Percentiles rank a stretch among this genome's conserved stretches.
phyloP scores from a whole-genome alignment of 2,888 invertebrate species.

The Chalcosyrphus nemorum region DNA sequence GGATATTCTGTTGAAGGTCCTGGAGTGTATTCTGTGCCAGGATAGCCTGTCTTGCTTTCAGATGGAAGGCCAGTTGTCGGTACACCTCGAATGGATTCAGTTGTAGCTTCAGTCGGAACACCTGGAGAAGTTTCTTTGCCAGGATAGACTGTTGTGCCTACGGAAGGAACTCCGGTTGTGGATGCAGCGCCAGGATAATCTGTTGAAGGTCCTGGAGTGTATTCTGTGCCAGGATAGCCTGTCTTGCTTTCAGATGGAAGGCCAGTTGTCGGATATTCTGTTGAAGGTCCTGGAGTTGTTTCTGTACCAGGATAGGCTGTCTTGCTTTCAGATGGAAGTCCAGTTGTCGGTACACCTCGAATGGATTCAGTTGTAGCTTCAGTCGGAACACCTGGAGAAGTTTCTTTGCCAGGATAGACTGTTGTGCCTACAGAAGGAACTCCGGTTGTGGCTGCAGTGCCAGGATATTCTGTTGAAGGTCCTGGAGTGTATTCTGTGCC shows the following conservation, averaged over 20 bases:
- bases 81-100: too few species aligned
- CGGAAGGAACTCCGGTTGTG: neutral
- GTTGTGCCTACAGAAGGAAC: neutral
- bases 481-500: neutral
- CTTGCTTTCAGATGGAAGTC: neutral
- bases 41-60: too few species aligned
- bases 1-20: neutral
- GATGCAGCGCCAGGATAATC: neutral
- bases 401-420: neutral
- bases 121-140: neutral
- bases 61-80: too few species aligned
- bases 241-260: neutral
- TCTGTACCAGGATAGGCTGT: neutral
- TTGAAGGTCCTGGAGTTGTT: neutral
- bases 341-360: neutral
- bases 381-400: neutral
- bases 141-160: conserved; percentile 1
- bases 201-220: neutral
- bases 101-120: too few species aligned
- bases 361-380: neutral
- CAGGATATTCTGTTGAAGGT: neutral
- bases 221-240: neutral
- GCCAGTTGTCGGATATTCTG: neutral
- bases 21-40: neutral
- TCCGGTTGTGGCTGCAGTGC: neutral